phyloP scores from a whole-genome alignment of 1,140 invertebrate genomes.

The Zelostemma sp. region DNA sequence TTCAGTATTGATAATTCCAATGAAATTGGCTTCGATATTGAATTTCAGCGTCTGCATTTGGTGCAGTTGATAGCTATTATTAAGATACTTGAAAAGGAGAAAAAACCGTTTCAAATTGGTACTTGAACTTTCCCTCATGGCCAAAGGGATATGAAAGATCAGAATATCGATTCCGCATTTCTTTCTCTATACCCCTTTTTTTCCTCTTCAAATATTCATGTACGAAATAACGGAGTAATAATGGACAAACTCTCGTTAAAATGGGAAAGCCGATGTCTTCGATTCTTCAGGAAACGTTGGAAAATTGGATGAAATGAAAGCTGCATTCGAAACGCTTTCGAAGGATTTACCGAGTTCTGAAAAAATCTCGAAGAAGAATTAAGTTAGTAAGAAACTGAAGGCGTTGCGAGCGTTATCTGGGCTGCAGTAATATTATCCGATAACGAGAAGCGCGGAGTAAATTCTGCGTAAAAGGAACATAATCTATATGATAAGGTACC shows the following conservation, averaged over 20 bases:
- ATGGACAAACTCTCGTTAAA: too few relatives aligned
- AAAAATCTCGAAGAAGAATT: too few relatives aligned
- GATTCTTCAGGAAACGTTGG: too few relatives aligned
- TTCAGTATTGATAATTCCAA: neutral
- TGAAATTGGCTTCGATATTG: neutral
- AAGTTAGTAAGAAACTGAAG: neutral
- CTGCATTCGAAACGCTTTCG: too few relatives aligned
- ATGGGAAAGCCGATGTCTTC: too few relatives aligned
- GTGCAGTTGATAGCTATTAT: neutral
- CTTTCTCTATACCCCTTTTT: neutral
- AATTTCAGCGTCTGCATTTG: neutral
- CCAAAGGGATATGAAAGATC: neutral
- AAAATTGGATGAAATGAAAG: too few relatives aligned
- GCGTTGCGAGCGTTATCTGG: slow-evolving; percentile 1
- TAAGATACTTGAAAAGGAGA: neutral
- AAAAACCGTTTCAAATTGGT: neutral
- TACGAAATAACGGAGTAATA: too few relatives aligned
- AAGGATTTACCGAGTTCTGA: too few relatives aligned
- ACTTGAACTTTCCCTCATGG: neutral
- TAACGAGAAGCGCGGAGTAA: slow-evolving; percentile 9
- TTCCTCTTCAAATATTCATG: neutral
- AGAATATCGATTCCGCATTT: neutral
- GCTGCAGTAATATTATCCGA: slow-evolving; percentile 10
- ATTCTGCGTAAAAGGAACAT: slow-evolving; percentile 15
- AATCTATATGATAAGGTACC: slow-evolving; percentile 17